Evolutionary conservation across 2,797 vertebrate genomes (phyloP), one percentile per base, ranked within the genome.

Genomic region (Cephalopachus bancanus): DNA sequence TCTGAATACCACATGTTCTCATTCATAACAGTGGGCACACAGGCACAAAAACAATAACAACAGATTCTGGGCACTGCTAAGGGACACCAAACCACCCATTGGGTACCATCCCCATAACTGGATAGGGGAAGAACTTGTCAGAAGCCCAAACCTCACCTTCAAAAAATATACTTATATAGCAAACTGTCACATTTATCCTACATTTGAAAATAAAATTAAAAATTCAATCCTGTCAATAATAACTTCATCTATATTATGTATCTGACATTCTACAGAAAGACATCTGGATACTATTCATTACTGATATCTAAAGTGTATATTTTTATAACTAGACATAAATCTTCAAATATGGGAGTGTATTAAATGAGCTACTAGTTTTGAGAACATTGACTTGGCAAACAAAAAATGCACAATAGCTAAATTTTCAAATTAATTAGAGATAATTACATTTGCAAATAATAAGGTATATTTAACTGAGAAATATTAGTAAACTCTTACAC

Each of bases 401-500:
- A 76, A 62, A 71, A 44, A 93, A 33, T 53, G 4, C 5, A 67
- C 6, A 64, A 59, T 8, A 44, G 44, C 44, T 93, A 65, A 44
- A 28, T 53, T 88, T 71, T 53, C 26, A 83, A 44, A 44, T 44
- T 44, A 59, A 62, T 87, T 83, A 2, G 12, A 90, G 12, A 49
- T 1, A 67, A 89, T 79, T 62, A 80, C 4, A 81, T 74, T 71
- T 60, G 55, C 57, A 75, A 85, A 86, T 20, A 91, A 62, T 33
- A 76, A 14, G 1, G n/a, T 33, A 2, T 69, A 80, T 44, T 83
- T 95, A 83, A 83, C 72, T 80, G 76, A 75, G 37, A 60, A 71
- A 72, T 83, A 85, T 91, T 72, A 85, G 49, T 83, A 91, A 97
- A 55, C 5, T 33, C 84, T 93, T 96, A 97, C n/a, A 89, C 89